Conservation (phyloP, 2,797 vertebrate species). For the Xyrichtys novacula region DNA sequence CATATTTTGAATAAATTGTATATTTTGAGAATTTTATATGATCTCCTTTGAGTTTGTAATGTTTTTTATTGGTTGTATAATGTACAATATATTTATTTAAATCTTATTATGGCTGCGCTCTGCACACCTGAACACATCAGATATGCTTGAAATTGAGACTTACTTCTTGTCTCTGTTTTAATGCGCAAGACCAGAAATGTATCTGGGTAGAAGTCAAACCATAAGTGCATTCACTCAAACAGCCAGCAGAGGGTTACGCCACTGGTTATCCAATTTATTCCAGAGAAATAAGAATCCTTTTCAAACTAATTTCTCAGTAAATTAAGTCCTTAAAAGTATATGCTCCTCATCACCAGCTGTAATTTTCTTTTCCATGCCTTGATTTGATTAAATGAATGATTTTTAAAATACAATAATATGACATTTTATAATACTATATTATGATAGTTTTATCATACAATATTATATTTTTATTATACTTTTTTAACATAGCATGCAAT, state of each 20-base stretch:
- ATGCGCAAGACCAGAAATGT: not conserved
- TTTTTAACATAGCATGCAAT: too few relatives aligned
- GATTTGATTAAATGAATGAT: too few relatives aligned
- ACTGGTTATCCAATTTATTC: not conserved
- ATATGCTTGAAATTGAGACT: not conserved
- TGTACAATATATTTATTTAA: not conserved
- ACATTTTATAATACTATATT: too few relatives aligned
- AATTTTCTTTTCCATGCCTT: too few relatives aligned
- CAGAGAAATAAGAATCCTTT: too few relatives aligned
- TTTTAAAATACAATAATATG: too few relatives aligned
- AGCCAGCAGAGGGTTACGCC: not conserved
- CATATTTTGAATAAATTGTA: constrained; percentile 89
- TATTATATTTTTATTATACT: too few relatives aligned
- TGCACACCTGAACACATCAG: not conserved
- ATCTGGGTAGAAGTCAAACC: too few relatives aligned
- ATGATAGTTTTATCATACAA: too few relatives aligned
- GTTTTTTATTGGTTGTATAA: not conserved
- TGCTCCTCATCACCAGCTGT: too few relatives aligned
- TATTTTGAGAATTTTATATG: constrained; percentile 83
- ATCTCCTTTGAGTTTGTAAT: constrained; percentile 35
- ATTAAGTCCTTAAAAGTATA: too few relatives aligned
- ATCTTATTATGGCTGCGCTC: not conserved
- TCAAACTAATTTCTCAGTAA: too few relatives aligned
- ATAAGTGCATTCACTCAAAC: not conserved
- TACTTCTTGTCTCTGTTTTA: not conserved